These are phyloP conservation scores for Salminus brasiliensis DNA, from an alignment of 2,113 vertebrate species.

Conservation along the genomic window DNA sequence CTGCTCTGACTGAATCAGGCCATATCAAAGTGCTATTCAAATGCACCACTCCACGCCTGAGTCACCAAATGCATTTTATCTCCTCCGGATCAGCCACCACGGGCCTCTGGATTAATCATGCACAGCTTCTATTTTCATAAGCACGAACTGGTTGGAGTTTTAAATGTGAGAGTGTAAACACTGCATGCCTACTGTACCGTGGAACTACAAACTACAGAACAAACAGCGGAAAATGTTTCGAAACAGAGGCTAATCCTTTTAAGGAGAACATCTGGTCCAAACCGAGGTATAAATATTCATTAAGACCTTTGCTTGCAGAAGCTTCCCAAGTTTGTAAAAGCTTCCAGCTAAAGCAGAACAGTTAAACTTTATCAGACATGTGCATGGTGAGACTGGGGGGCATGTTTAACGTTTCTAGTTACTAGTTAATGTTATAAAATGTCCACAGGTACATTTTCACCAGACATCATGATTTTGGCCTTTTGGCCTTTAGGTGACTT, in stretches of 20 bases:
- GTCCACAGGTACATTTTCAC: neutral
- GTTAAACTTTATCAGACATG: neutral
- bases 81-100: constrained; percentile 35
- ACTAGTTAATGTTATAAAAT: neutral
- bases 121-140: constrained; percentile 34
- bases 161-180: constrained; percentile 19
- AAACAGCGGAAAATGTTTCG: neutral
- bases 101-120: constrained; percentile 47
- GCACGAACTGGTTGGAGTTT: constrained; percentile 8
- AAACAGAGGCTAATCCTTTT: neutral
- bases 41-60: constrained; percentile 36
- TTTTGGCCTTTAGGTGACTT: neutral
- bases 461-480: neutral
- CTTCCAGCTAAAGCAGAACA: neutral
- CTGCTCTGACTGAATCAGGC: constrained; percentile 62
- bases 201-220: neutral
- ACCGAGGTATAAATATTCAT: neutral
- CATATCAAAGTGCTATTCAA: constrained; percentile 52
- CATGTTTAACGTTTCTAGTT: neutral
- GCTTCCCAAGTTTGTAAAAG: neutral
- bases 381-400: neutral
- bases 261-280: neutral
- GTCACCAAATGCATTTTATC: constrained; percentile 47
- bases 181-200: neutral
- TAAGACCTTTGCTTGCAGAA: neutral